Evolutionary conservation across 2,113 vertebrate species (phyloP), one percentile per base, ranked within the genome.

Genomic region (Promerops cafer): DNA sequence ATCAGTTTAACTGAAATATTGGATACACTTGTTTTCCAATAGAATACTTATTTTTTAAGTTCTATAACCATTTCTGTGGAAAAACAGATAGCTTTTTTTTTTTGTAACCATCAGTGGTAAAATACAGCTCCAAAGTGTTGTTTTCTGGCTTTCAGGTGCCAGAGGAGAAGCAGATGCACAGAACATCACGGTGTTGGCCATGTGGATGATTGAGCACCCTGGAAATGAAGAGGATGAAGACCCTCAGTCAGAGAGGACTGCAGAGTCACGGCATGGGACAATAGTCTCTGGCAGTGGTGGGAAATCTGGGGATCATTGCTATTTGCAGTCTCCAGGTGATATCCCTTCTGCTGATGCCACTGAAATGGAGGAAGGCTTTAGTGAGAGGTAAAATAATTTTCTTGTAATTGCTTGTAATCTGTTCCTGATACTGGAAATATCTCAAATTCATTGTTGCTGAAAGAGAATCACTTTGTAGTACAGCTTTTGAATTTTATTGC

Each of bases 131-230:
- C 39, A 0, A 68, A 54, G 10, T 31, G 53, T 74, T 35, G 3
- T n/a, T 83, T 83, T 59, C 35, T 31, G 81, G 27, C 40, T 87
- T 33, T 33, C 66, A 99, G 99, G 99, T 83, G 98, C 99, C 35
- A 98, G 98, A 93, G 99, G 99, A 79, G 99, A 99, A 90, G 99
- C 99, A 7, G 99, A 99, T 84, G 99, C 99, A 44, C 99, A 99
- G 97, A 99, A 99, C 93, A 99, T 99, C 97, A 99, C 99, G 2
- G 99, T 99, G 42, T 96, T 99, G 90, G 99, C 99, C 71, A 99
- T 99, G 99, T 99, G 99, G 99, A 99, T 99, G 99, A 99, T 99
- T 1, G 99, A 99, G 57, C 99, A 99, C 78, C 99, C 99, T 3
- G 98, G 98, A 7, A 98, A 98, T 0, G 99, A 99, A 50, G 99